Base-by-base conservation (phyloP, 1,140 invertebrate genomes). In the Reticulitermes speratus region DNA sequence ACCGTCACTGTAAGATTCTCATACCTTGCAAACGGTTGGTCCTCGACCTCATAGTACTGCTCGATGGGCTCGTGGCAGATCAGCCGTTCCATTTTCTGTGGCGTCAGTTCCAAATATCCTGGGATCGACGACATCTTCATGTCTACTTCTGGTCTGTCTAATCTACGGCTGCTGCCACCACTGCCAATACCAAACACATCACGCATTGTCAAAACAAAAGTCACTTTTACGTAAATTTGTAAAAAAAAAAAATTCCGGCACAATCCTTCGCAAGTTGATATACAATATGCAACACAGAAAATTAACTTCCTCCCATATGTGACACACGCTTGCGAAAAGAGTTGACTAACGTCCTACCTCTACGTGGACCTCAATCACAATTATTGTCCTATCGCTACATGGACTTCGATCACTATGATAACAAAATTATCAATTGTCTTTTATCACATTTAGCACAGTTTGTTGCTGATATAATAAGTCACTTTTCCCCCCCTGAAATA, bases 11-110 rank as follows among this genome's bases (percentile, higher is more conserved):
- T 45, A 11, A 32, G 25, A 12, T 44, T 55, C 59, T 30, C 86
- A 91, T 89, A 92, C 92, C 92, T 90, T 89, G 92, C 92, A 89
- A 92, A 92, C 88, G 92, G 92, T 88, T 92, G 91, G 89, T 92
- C 91, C 90, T 92, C 92, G 88, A 92, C 92, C 88, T 92, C 91
- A 89, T 92, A 92, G 82, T 92, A 91, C 82, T 92, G 90, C 89
- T 92, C 91, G 89, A 92, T 91, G 87, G 90, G 91, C 89, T 91
- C 90, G 88, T 91, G 91, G 88, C 91, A 91, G 88, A 92, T 90
- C 87, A 92, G 90, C 89, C 91, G 90, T 90, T 91, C 91, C 85
- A 92, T 89, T 88, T 91, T 89, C 87, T 91, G 89, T 82, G 90
- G 89, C 90, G 91, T 91, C 90, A 91, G 90, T 90, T 91, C 91